Evolutionary conservation across 2,888 invertebrate genomes (phyloP), one percentile per base, ranked within the genome.

Genomic region (Ceratothoa steindachneri): DNA sequence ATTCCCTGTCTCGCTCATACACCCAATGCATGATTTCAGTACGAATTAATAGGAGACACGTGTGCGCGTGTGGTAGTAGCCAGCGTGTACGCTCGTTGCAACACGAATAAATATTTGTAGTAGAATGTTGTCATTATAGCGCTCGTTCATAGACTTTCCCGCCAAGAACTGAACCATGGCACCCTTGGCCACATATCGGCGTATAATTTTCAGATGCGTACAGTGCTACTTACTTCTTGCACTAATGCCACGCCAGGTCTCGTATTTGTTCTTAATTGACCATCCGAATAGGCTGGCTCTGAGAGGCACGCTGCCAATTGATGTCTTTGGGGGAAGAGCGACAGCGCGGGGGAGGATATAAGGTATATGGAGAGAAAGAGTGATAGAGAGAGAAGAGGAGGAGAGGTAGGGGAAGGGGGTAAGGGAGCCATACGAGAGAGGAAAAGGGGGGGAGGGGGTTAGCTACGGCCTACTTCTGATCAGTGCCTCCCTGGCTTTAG

Each of bases 401-500:
- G 15, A 15, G 15, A 15, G 15, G 41, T 9, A 15, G 15, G 41
- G 15, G 15, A 41, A 5, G 41, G 41, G 41, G 41, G 41, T 41
- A 41, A 41, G 41, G 41, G 41, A 41, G 5, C 41, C 41, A 41
- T 9, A 41, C 15, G 15, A 15, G 60, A 24, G 60, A 2, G 60
- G 60, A 60, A 60, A 3, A 60, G 19, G 27, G n/a, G 60, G 60
- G 27, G 60, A 22, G 60, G 60, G 60, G 60, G 60, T 22, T 12
- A 2, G 60, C 60, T 7, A 22, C 60, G 60, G 60, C 60, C 60
- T 60, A 60, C 60, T 60, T 60, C 24, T 60, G 60, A 60, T 60
- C 60, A 60, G 60, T 60, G 60, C 60, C 60, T 60, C 60, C 60
- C 60, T 60, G 60, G 60, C 60, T 60, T 60, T 60, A 60, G 60